These are phyloP conservation scores for Nomia melanderi DNA, from an alignment of 1,140 invertebrate species.

Conservation along the genomic window DNA sequence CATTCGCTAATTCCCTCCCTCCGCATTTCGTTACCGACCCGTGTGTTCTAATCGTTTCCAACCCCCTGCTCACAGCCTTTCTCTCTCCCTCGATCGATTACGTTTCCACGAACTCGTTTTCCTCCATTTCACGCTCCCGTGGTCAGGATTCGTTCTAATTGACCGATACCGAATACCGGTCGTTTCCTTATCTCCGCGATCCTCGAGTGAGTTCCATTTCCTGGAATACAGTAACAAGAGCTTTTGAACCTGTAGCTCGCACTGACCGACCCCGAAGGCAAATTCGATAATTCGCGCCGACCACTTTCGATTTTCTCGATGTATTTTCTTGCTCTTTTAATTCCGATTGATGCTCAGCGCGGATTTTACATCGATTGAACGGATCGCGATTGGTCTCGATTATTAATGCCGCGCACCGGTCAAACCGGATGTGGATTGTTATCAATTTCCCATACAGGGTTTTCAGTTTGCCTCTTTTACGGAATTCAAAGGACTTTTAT, in stretches of 20 bases:
- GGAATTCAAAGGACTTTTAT: slow-evolving; percentile 9
- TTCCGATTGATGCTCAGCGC: not conserved
- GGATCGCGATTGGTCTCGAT: slow-evolving; percentile 4
- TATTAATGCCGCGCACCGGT: slow-evolving; percentile 22
- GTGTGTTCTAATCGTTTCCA: slow-evolving; percentile 51
- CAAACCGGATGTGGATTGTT: slow-evolving; percentile 4
- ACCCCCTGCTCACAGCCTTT: no score
- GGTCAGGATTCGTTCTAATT: slow-evolving; percentile 6
- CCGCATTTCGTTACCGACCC: slow-evolving; percentile 48
- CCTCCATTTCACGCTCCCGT: not conserved
- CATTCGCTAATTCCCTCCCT: slow-evolving; percentile 55
- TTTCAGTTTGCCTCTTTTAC: not conserved
- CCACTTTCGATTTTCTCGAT: not conserved
- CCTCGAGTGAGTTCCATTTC: no score
- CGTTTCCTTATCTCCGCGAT: not conserved
- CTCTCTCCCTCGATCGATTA: slow-evolving; percentile 2
- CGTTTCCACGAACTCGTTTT: not conserved
- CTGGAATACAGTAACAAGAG: no score
- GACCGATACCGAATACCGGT: not conserved
- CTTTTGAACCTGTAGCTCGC: not conserved
- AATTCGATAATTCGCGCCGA: slow-evolving; percentile 13
- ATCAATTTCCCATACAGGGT: slow-evolving; percentile 9
- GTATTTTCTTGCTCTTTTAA: slow-evolving; percentile 11
- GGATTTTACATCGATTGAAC: slow-evolving; percentile 5
- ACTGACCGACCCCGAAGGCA: not conserved